Evolutionary conservation across 23 tunicate genomes (phyloP).

Genomic region (Halocynthia aurantium): DNA sequence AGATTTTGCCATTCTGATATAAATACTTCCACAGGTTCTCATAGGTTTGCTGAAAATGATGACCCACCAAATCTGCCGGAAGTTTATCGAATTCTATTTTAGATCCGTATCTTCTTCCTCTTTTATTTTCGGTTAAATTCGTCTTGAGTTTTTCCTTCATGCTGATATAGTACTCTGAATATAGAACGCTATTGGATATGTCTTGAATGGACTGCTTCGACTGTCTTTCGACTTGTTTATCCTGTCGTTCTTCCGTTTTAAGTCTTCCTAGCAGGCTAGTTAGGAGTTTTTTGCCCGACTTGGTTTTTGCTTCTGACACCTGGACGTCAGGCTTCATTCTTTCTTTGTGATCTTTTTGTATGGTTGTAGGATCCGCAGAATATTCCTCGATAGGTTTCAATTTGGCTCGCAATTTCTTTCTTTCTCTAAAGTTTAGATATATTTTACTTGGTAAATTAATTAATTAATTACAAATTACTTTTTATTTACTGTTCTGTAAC

Average conservation of each 20-base stretch:
- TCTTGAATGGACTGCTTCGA: not conserved
- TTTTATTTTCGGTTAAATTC: not conserved
- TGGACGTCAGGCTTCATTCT: no score
- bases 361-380: no score
- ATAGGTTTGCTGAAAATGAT: conserved; percentile 24
- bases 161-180: conserved; percentile 13
- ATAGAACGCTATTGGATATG: not conserved
- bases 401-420: no score
- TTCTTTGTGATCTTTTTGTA: no score
- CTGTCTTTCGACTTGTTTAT: not conserved
- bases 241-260: not conserved
- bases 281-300: conserved; percentile 15
- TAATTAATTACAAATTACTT: no score
- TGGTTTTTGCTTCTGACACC: conserved; percentile 9
- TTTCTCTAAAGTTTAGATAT: no score
- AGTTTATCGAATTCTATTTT: not conserved
- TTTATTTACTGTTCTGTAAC: no score
- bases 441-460: no score
- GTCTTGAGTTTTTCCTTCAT: no score
- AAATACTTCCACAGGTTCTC: conserved; percentile 22
- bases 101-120: not conserved
- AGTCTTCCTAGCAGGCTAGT: conserved; percentile 3
- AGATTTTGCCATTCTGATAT: not conserved
- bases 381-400: no score
- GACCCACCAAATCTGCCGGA: conserved; percentile 19